Percentiles rank a stretch among this genome's conserved stretches.
phyloP scores from a whole-genome alignment of 2,797 vertebrate genomes.

The Phaenicophaeus curvirostris region DNA sequence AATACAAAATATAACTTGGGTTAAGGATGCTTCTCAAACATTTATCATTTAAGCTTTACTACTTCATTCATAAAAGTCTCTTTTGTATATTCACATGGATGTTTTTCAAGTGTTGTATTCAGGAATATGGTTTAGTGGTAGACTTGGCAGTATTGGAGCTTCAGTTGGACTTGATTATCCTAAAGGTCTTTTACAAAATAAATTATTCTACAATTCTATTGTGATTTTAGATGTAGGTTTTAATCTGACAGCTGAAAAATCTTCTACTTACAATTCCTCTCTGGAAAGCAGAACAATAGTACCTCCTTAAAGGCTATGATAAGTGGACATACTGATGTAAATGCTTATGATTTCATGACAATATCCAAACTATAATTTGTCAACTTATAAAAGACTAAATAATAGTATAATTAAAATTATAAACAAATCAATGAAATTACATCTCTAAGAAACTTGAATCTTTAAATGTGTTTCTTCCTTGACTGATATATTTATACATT shows the following conservation, averaged over 20 bases:
- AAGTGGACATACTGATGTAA: not conserved
- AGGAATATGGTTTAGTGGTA: not conserved
- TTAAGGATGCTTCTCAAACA: conserved; percentile 15
- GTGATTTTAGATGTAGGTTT: conserved; percentile 22
- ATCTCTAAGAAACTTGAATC: conserved; percentile 3
- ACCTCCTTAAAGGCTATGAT: conserved; percentile 24
- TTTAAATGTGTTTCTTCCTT: not conserved
- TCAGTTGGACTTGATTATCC: not conserved
- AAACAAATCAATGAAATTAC: not conserved
- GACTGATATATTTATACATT: not conserved
- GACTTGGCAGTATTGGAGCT: not conserved
- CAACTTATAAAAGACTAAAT: conserved; percentile 13
- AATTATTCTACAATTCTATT: not conserved
- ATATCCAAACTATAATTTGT: conserved; percentile 41
- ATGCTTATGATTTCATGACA: conserved; percentile 26
- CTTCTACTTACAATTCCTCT: conserved; percentile 28
- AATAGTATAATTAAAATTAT: conserved; percentile 46
- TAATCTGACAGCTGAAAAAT: conserved; percentile 23
- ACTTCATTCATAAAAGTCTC: not conserved
- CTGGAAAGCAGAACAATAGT: conserved; percentile 10
- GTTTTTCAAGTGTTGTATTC: not conserved
- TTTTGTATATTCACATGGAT: not conserved
- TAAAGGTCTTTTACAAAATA: not conserved
- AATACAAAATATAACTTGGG: not conserved
- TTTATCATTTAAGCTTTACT: conserved; percentile 7